These are phyloP conservation scores for Spialia ferax DNA, from an alignment of 2,888 invertebrate genomes.

Conservation along the genomic window DNA sequence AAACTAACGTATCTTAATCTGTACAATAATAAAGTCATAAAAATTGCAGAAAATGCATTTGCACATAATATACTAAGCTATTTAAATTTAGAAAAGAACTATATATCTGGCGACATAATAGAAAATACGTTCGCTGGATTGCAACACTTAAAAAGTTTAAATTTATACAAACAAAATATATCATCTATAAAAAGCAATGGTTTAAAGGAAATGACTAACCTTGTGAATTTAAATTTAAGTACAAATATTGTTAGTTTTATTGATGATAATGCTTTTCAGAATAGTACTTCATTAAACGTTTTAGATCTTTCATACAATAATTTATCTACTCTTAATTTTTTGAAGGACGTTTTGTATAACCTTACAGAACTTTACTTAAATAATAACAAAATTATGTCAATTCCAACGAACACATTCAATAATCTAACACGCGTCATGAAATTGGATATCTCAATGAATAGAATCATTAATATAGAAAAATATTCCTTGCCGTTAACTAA, in stretches of 20 bases:
- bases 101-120: conserved; percentile 59
- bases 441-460: conserved; percentile 69
- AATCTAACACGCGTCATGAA: conserved; percentile 58
- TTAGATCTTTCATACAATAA: conserved; percentile 70
- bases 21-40: conserved; percentile 60
- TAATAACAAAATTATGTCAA: conserved; percentile 58
- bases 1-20: conserved; percentile 62
- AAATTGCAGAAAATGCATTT: conserved; percentile 64
- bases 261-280: conserved; percentile 59
- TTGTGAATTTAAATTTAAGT: conserved; percentile 65
- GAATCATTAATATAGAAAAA: conserved; percentile 60
- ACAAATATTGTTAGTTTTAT: conserved; percentile 60
- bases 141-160: conserved; percentile 54
- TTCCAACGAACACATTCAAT: conserved; percentile 56
- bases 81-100: conserved; percentile 66
- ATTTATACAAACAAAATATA: conserved; percentile 63
- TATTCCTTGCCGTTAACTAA: conserved; percentile 64
- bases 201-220: conserved; percentile 56
- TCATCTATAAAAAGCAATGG: conserved; percentile 56
- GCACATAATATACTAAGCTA: conserved; percentile 57
- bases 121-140: conserved; percentile 64
- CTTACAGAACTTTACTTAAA: conserved; percentile 64
- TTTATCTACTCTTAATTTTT: conserved; percentile 58
- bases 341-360: conserved; percentile 56
- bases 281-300: conserved; percentile 50